Base-by-base conservation (phyloP, 2,797 vertebrate species). In the Catharus ustulatus region DNA sequence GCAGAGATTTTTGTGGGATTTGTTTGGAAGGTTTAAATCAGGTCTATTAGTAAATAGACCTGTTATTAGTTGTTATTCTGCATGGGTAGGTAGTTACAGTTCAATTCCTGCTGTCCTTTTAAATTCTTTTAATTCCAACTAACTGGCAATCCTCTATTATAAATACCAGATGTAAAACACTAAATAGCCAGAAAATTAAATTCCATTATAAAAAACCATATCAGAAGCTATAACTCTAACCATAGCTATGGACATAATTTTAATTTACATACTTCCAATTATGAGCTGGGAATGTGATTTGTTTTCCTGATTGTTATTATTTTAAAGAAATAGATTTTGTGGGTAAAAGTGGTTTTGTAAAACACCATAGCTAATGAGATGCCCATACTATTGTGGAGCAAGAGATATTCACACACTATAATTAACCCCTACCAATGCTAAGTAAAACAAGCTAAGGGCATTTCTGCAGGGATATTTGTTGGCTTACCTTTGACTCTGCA, bases 131-230 rank as follows among this genome's bases (percentile, higher is more conserved):
- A 71, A 90, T 92, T 93, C 61, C 55, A 87, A 6, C 71, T 84
- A 84, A 62, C 48, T 84, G 81, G 42, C 67, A 76, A 42, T 79
- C n/a, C 51, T 69, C 36, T 67, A 40, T 79, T 54, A 84, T 54
- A 89, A 93, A 84, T 57, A 79, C 34, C 38, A 90, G 78, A 89
- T 79, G 59, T 59, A 94, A 90, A 94, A 57, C 26, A 34, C 63
- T 79, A 90, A 94, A 88, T 63, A 69, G 24, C 24, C 75, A 93
- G 71, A 87, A 93, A 90, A 94, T 80, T 14, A 90, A 82, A 92
- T 63, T 79, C 45, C 77, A 40, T 82, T 82, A 52, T 63, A 77
- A 89, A 86, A 77, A 30, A 40, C 5, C 23, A 4, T 52, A 87
- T 55, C 63, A 79, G 52, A 86, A 91, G 38, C 63, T 76, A 17